Evolutionary conservation across 2,888 invertebrate genomes (phyloP).

Genomic region (Drosophila anomalata): DNA sequence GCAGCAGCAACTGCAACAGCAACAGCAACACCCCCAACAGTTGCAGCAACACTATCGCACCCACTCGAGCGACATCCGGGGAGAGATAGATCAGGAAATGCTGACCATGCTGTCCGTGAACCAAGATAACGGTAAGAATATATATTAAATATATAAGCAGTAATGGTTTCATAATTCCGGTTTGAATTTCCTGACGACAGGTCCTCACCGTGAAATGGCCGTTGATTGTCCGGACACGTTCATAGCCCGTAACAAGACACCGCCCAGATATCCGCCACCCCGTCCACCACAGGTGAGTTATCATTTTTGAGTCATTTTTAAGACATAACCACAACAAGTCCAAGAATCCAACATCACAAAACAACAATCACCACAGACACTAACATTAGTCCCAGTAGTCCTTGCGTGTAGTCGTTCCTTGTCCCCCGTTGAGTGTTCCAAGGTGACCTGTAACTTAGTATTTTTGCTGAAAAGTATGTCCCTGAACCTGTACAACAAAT

Average conservation of each 20-base stretch:
- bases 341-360: not conserved
- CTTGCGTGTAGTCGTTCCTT: not conserved
- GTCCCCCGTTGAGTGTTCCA: not conserved
- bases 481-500: no score
- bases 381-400: not conserved
- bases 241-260: slow-evolving; percentile 95
- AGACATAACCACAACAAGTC: not conserved
- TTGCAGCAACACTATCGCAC: slow-evolving; percentile 83
- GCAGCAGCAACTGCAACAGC: slow-evolving; percentile 31
- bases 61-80: slow-evolving; percentile 84
- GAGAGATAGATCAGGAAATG: slow-evolving; percentile 88
- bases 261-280: slow-evolving; percentile 94
- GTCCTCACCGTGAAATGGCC: slow-evolving; percentile 98
- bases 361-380: not conserved
- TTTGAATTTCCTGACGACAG: slow-evolving; percentile 81
- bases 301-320: not conserved
- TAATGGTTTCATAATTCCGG: no score
- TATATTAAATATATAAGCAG: no score
- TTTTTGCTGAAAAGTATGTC: no score
- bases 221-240: slow-evolving; percentile 98
- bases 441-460: not conserved
- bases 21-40: slow-evolving; percentile 13
- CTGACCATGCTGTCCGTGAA: slow-evolving; percentile 90
- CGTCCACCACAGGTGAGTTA: slow-evolving; percentile 87
- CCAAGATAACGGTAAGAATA: slow-evolving; percentile 86